These are phyloP conservation scores for Cottus gobio DNA, from an alignment of 2,113 vertebrate species.

Conservation along the genomic window DNA sequence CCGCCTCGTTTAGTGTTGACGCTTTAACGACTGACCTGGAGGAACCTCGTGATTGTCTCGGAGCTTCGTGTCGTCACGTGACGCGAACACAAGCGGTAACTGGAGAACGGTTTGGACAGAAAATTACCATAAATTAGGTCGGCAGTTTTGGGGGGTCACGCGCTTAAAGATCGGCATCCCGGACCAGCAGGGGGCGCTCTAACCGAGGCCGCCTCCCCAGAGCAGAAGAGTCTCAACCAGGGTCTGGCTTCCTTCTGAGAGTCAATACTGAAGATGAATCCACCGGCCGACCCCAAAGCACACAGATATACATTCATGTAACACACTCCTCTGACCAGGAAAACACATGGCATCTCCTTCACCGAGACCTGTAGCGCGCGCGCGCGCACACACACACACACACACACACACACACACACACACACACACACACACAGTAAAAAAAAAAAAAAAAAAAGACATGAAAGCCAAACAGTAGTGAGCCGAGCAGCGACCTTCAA, in stretches of 20 bases:
- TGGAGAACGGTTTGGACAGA: too few species aligned
- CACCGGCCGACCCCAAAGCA: not conserved
- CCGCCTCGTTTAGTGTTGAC: too few species aligned
- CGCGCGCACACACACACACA: too few species aligned
- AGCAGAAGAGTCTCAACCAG: not conserved
- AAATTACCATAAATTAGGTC: not conserved
- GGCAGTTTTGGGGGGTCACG: not conserved
- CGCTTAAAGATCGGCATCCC: slow-evolving; percentile 20
- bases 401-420: too few species aligned
- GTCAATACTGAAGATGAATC: slow-evolving; percentile 20
- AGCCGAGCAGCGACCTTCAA: slow-evolving; percentile 3
- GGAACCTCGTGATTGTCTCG: slow-evolving; percentile 5
- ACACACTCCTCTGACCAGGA: not conserved
- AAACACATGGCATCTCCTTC: too few species aligned
- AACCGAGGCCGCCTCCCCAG: slow-evolving; percentile 8
- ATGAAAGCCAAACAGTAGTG: slow-evolving; percentile 21
- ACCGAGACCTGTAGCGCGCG: not conserved
- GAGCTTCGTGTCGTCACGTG: too few species aligned
- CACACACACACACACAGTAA: too few species aligned
- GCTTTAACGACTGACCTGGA: too few species aligned
- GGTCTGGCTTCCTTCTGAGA: not conserved
- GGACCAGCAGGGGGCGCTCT: slow-evolving; percentile 70
- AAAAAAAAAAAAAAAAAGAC: not conserved
- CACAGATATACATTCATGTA: slow-evolving; percentile 1
- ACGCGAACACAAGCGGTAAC: too few species aligned